Conservation (phyloP, 2,113 vertebrate species). For the Cynocephalus volans region DNA sequence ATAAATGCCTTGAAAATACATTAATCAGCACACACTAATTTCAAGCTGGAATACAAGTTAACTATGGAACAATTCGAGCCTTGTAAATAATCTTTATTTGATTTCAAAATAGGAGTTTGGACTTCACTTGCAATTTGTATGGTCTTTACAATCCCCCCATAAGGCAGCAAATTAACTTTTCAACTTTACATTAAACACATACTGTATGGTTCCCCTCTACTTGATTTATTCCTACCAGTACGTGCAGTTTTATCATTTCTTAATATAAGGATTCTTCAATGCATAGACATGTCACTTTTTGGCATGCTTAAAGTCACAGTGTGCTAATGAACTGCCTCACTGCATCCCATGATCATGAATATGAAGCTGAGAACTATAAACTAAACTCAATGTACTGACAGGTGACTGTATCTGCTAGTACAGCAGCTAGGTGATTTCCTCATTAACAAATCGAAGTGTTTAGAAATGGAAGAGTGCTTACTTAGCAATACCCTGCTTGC, state of each 20-base stretch:
- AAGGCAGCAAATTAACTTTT: constrained; percentile 33
- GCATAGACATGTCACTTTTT: constrained; percentile 74
- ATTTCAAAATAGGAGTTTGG: not conserved
- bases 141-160: not conserved
- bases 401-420: constrained; percentile 80
- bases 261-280: constrained; percentile 68
- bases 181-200: not conserved
- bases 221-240: constrained; percentile 67
- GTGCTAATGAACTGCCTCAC: constrained; percentile 81
- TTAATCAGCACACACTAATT: constrained; percentile 50
- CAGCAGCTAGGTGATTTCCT: constrained; percentile 78
- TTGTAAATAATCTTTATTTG: not conserved
- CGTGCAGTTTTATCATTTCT: constrained; percentile 57
- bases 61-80: constrained; percentile 26
- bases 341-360: constrained; percentile 82
- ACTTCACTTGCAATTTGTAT: constrained; percentile 16
- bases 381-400: constrained; percentile 83
- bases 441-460: constrained; percentile 80
- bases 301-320: constrained; percentile 81
- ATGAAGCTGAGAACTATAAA: constrained; percentile 81
- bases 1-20: constrained; percentile 39
- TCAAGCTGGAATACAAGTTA: constrained; percentile 38
- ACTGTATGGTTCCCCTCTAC: constrained; percentile 28
- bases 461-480: constrained; percentile 66
- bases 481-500: constrained; percentile 42